phyloP scores from a whole-genome alignment of 2,797 vertebrate genomes.

The Fringilla coelebs region DNA sequence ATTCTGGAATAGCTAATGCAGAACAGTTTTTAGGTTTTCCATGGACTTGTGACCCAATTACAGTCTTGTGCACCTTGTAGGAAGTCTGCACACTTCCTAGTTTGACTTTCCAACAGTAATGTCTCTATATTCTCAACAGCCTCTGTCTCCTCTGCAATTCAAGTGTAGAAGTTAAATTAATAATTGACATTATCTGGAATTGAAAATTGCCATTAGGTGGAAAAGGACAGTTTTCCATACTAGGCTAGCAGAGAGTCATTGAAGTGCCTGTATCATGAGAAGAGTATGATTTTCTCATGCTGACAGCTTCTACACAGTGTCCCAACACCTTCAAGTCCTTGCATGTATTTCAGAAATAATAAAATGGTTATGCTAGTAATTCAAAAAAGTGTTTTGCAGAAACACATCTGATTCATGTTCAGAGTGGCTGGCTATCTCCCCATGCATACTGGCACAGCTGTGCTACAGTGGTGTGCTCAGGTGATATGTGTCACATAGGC shows the following conservation, averaged over 20 bases:
- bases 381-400: background rate
- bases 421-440: background rate
- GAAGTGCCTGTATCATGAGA: background rate
- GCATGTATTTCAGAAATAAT: background rate
- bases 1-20: background rate
- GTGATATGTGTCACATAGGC: accelerated
- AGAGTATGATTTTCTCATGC: background rate
- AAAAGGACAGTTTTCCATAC: background rate
- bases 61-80: background rate
- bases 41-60: background rate
- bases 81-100: background rate
- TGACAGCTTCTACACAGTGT: background rate
- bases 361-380: background rate
- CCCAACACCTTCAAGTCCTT: background rate
- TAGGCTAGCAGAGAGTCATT: background rate
- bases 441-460: accelerated
- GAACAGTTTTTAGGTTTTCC: background rate
- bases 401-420: background rate
- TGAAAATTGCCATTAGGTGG: background rate
- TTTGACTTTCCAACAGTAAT: background rate
- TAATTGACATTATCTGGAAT: background rate
- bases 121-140: background rate
- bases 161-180: background rate
- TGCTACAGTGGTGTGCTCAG: background rate
- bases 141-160: background rate